phyloP scores from a whole-genome alignment of 2,113 vertebrate genomes.

The Fregata magnificens region DNA sequence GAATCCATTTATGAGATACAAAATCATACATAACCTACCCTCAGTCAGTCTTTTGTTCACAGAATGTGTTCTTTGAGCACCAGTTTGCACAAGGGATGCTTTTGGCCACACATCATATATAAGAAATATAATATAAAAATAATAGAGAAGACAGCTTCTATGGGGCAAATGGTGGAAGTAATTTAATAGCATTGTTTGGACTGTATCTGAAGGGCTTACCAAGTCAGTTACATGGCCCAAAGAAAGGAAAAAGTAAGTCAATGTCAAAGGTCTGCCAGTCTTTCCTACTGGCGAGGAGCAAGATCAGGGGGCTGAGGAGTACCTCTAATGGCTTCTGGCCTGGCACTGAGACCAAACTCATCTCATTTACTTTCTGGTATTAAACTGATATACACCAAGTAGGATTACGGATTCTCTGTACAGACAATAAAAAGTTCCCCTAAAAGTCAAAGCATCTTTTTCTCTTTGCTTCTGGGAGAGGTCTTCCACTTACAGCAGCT shows the following conservation, averaged over 20 bases:
- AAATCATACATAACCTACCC: fast-evolving
- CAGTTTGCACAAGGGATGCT: background rate
- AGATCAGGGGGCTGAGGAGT: background rate
- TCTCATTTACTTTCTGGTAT: background rate
- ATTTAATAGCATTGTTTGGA: background rate
- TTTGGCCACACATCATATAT: background rate
- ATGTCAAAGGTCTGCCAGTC: background rate
- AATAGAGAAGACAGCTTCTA: background rate
- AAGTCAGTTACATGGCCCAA: background rate
- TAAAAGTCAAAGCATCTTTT: background rate
- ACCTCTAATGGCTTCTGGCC: background rate
- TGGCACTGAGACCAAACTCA: background rate
- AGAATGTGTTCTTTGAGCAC: background rate
- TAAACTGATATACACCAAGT: fast-evolving
- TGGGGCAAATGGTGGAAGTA: fast-evolving
- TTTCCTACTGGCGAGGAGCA: background rate
- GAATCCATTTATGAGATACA: background rate
- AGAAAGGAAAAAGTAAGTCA: background rate
- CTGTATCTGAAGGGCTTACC: background rate
- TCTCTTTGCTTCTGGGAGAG: background rate
- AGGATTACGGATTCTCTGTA: background rate
- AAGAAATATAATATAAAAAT: background rate
- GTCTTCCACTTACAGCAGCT: background rate
- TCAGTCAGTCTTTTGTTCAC: background rate
- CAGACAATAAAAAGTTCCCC: fast-evolving